Conservation (phyloP, 2,113 vertebrate species). For the Circaetus gallicus region DNA sequence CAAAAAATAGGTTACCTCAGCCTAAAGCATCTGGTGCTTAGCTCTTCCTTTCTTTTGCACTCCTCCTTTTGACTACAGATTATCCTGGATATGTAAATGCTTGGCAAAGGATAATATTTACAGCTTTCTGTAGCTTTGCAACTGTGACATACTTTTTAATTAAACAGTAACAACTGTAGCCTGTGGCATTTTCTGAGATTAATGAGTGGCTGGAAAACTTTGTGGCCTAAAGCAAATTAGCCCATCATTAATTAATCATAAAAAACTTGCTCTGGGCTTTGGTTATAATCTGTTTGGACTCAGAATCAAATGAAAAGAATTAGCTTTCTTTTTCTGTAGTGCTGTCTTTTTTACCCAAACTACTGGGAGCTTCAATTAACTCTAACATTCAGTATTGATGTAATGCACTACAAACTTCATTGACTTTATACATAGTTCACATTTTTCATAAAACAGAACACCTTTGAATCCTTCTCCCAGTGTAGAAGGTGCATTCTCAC, state of each 20-base stretch:
- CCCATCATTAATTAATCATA: constrained; percentile 50
- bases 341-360: not conserved
- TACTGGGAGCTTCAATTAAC: not conserved
- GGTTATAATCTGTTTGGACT: constrained; percentile 35
- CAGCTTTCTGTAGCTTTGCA: not conserved
- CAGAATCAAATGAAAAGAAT: constrained; percentile 1
- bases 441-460: not conserved
- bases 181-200: constrained; percentile 29
- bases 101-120: constrained; percentile 8
- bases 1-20: not conserved
- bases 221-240: constrained; percentile 17
- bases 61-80: not conserved
- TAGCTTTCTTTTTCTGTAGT: not conserved
- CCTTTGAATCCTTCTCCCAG: not conserved
- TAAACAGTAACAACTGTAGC: constrained; percentile 21
- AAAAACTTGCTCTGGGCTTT: constrained; percentile 20
- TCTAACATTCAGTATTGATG: not conserved
- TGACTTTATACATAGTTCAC: not conserved
- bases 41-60: not conserved
- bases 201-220: constrained; percentile 24
- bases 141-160: constrained; percentile 29
- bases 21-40: not conserved
- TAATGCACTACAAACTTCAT: not conserved
- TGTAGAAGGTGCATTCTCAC: not conserved
- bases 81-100: not conserved